Evolutionary conservation across 2,797 vertebrate species (phyloP).

Genomic region (Hozukius guyotensis): DNA sequence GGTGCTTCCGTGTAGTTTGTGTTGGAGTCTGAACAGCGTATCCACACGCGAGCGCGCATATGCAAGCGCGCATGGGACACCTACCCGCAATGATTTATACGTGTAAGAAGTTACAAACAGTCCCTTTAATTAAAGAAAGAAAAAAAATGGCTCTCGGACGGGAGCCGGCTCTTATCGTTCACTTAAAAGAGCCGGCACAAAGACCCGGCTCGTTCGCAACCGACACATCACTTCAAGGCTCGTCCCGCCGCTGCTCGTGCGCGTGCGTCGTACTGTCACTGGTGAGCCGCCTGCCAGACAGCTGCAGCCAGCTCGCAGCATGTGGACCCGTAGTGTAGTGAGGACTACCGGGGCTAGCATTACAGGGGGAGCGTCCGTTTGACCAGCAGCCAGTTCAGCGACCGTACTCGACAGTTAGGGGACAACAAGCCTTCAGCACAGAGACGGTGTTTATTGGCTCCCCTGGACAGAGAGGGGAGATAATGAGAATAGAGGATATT

Average conservation of each 20-base stretch:
- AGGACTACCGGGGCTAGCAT: background rate
- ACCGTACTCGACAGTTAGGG: background rate
- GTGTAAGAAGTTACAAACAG: too few species aligned
- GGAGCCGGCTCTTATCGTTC: too few species aligned
- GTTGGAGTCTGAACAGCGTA: too few species aligned
- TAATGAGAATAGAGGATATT: slow-evolving; percentile 70
- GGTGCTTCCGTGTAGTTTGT: too few species aligned
- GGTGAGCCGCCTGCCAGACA: slow-evolving; percentile 29
- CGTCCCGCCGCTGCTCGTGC: slow-evolving; percentile 12
- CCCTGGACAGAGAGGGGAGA: slow-evolving; percentile 38
- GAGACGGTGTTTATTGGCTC: slow-evolving; percentile 26
- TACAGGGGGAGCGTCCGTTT: slow-evolving; percentile 3
- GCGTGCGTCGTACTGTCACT: slow-evolving; percentile 37
- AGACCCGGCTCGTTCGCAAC: rapidly evolving
- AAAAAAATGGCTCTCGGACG: too few species aligned
- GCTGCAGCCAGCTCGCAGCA: slow-evolving; percentile 45
- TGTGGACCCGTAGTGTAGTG: slow-evolving; percentile 9
- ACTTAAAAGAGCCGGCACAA: too few species aligned
- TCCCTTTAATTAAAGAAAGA: too few species aligned
- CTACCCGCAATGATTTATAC: too few species aligned
- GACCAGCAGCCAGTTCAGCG: slow-evolving; percentile 29
- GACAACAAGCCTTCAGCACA: background rate
- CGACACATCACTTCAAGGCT: background rate
- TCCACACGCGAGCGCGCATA: too few species aligned
- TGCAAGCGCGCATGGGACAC: too few species aligned